These are phyloP conservation scores for Clarias gariepinus DNA, from an alignment of 2,113 vertebrate genomes.

Conservation along the genomic window DNA sequence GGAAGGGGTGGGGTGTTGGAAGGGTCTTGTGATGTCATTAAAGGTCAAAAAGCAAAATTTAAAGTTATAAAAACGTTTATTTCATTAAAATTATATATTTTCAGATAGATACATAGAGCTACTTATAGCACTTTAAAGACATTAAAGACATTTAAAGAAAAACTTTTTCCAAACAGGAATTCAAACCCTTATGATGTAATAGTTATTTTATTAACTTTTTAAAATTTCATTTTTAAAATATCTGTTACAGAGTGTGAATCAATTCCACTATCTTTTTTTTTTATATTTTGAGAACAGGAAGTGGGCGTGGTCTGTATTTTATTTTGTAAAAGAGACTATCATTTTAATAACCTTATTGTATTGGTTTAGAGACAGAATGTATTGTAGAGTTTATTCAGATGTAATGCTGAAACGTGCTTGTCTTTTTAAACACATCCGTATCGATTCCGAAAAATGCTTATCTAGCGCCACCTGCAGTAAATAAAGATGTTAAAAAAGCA, in stretches of 20 bases:
- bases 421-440: background rate
- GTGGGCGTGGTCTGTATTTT: background rate
- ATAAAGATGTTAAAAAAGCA: too few species aligned
- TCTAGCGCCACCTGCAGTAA: constrained; percentile 23
- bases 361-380: background rate
- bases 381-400: background rate
- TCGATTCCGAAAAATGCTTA: background rate
- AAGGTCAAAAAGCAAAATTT: background rate
- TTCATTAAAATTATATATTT: too few species aligned
- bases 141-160: background rate
- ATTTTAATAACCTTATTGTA: background rate
- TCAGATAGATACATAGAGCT: too few species aligned
- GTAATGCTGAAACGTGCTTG: background rate
- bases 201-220: background rate
- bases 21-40: background rate
- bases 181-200: background rate
- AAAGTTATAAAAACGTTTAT: too few species aligned
- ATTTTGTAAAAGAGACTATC: background rate
- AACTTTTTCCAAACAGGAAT: background rate
- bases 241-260: background rate
- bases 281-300: background rate
- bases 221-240: background rate
- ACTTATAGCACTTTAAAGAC: too few species aligned
- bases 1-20: background rate
- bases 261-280: background rate